Conservation (phyloP, 2,888 invertebrate species). For the Eutolmus rufibarbis region DNA sequence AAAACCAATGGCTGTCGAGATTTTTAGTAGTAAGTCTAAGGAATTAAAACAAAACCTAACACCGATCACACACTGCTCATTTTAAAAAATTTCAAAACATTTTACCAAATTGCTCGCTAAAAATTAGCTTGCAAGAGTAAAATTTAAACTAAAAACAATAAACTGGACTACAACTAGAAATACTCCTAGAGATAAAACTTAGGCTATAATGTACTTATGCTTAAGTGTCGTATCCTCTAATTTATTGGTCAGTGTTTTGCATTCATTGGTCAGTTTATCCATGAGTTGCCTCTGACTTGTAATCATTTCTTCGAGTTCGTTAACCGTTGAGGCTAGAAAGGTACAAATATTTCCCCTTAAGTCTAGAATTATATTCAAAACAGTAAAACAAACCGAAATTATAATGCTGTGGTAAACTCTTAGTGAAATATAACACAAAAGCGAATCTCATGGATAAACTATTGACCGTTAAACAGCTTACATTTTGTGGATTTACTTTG, state of each 20-base stretch:
- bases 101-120: neutral
- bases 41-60: neutral
- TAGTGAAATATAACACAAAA: neutral
- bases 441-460: conserved; percentile 73
- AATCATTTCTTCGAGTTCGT: conserved; percentile 88
- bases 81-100: neutral
- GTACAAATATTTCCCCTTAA: neutral
- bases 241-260: conserved; percentile 87
- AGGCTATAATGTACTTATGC: conserved; percentile 74
- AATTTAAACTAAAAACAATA: neutral
- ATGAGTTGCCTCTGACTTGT: conserved; percentile 91
- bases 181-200: conserved; percentile 14
- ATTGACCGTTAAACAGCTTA: conserved; percentile 63
- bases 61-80: conserved; percentile 1
- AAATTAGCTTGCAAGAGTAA: neutral
- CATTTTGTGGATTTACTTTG: neutral
- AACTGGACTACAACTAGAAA: neutral
- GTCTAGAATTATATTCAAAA: conserved; percentile 48
- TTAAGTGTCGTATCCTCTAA: conserved; percentile 86
- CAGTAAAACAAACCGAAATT: neutral
- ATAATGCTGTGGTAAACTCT: neutral
- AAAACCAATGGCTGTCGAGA: neutral
- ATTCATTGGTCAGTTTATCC: conserved; percentile 89
- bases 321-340: conserved; percentile 85
- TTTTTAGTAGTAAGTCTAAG: conserved; percentile 19